Conservation (phyloP, 2,113 vertebrate genomes). For the Choloepus hoffmanni region DNA sequence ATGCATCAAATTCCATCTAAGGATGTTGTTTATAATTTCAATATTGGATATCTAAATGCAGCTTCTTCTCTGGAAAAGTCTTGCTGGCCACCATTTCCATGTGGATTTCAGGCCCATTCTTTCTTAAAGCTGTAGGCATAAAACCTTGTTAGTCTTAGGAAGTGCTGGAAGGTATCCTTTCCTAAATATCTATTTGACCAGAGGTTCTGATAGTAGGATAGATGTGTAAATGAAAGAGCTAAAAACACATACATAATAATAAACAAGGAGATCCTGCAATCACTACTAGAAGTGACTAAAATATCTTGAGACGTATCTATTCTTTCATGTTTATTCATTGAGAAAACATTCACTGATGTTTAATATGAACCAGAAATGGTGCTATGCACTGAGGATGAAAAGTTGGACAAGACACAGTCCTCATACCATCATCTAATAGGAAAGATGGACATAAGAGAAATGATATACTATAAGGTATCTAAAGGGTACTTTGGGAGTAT, state of each 20-base stretch:
- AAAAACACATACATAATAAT: conserved; percentile 6
- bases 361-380: conserved; percentile 48
- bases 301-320: not conserved
- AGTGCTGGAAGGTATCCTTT: conserved; percentile 29
- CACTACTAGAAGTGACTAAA: conserved; percentile 32
- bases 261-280: conserved; percentile 47
- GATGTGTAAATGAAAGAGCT: conserved; percentile 44
- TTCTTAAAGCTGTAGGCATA: conserved; percentile 53
- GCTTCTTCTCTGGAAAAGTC: conserved; percentile 49
- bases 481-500: not conserved
- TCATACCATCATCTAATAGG: not conserved
- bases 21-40: conserved; percentile 52
- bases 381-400: conserved; percentile 36
- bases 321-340: conserved; percentile 55
- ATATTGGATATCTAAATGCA: conserved; percentile 25
- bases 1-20: not conserved
- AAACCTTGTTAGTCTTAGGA: conserved; percentile 47
- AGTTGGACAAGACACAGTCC: conserved; percentile 22
- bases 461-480: conserved; percentile 10
- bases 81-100: not conserved
- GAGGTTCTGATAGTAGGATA: conserved; percentile 1
- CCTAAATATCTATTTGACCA: conserved; percentile 9
- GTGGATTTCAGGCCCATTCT: conserved; percentile 47
- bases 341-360: conserved; percentile 57
- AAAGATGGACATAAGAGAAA: not conserved